Evolutionary conservation across 2,113 vertebrate species (phyloP), one percentile per base, ranked within the genome.

Genomic region (Lamprotornis superbus): DNA sequence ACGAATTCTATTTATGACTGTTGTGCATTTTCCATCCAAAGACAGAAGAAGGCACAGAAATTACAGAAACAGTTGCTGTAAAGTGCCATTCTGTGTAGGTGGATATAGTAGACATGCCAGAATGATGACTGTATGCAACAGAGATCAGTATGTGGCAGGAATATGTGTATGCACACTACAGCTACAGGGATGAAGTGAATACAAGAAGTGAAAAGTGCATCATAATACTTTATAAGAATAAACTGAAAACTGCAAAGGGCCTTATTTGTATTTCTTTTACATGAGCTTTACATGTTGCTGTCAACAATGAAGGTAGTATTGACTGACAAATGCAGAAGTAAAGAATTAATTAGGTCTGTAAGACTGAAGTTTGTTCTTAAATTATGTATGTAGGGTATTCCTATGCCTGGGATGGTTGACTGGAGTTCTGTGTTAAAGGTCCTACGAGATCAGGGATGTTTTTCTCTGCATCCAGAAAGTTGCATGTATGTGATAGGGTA

Each of bases 1-100:
- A 95, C 64, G 73, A 92, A 83, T 93, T 89, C 60, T 96, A 90
- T 92, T 96, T 96, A 96, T 86, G 85, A 70, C 64, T 88, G 68
- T 92, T 92, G 79, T 81, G 80, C 37, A 42, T 93, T 93, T 94
- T 93, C 87, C 64, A 78, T 78, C 55, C 44, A 49, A 93, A 96
- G 92, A 90, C 60, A 96, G 85, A 92, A 93, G 68, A 79, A 85
- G 83, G 64, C 80, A 88, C 22, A 94, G 87, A 81, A 96, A 96
- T 96, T 86, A 83, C 71, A 90, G 92, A 88, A 89, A 83, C 78
- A 50, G 78, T 80, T 69, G 61, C 65, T 68, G 3, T 53, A 75
- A 75, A 82, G 87, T 61, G 77, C 67, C 75, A 47, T 89, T 90
- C 71, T 78, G 73, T 44, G 68, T 88, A 94, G 92, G 71, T 75